phyloP scores from a whole-genome alignment of 2,113 vertebrate species.

The Calonectris borealis region DNA sequence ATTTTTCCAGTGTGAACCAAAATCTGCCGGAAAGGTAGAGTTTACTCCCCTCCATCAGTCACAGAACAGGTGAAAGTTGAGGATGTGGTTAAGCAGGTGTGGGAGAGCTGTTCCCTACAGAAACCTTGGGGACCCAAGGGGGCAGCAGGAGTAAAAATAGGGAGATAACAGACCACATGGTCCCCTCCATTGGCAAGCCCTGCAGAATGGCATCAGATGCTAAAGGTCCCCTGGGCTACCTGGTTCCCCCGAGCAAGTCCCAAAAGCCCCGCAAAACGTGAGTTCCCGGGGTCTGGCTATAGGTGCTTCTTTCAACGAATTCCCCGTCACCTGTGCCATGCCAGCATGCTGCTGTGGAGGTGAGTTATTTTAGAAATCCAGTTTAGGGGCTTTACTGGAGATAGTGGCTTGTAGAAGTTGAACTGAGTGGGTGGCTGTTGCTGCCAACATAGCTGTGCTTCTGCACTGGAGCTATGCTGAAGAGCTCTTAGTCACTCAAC shows the following conservation, averaged over 20 bases:
- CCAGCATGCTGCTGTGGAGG: neutral
- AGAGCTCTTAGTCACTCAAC: neutral
- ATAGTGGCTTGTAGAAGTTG: neutral
- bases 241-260: neutral
- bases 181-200: neutral
- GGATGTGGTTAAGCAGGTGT: neutral
- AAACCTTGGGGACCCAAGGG: neutral
- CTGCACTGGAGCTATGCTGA: neutral
- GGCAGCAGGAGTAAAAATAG: neutral
- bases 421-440: neutral
- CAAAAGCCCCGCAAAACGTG: fast-evolving
- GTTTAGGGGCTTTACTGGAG: neutral
- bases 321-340: too few species aligned
- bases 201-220: neutral
- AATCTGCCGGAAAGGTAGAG: neutral
- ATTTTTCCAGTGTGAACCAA: neutral
- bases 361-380: neutral
- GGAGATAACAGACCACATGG: neutral
- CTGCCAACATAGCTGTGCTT: neutral
- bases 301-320: neutral
- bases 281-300: neutral
- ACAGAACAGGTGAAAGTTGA: neutral
- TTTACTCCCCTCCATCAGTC: neutral
- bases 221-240: neutral
- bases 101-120: neutral